phyloP scores from a whole-genome alignment of 2,888 invertebrate species.

The Bombyx huttoni region DNA sequence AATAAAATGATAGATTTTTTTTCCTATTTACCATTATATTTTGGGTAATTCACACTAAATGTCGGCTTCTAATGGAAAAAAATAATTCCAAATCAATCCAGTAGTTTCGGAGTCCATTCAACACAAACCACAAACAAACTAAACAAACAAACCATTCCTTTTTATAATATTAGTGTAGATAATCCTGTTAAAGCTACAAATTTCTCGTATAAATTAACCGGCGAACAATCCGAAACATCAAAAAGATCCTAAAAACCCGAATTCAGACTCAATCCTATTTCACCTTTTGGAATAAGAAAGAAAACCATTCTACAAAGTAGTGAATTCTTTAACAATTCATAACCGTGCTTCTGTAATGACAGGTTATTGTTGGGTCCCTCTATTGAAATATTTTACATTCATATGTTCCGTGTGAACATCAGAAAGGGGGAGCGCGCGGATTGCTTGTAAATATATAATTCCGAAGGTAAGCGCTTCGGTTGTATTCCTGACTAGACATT shows the following conservation, averaged over 20 bases:
- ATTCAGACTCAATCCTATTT: neutral
- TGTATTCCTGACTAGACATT: conserved; percentile 15
- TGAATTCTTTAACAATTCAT: neutral
- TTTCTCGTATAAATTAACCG: neutral
- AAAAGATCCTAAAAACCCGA: neutral
- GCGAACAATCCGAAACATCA: neutral
- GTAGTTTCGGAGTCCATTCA: too few relatives aligned
- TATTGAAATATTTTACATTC: conserved; percentile 19
- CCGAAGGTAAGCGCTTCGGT: conserved; percentile 8
- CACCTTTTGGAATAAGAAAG: neutral
- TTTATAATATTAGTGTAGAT: too few relatives aligned
- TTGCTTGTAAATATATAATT: conserved; percentile 38
- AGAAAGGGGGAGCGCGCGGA: conserved; percentile 15
- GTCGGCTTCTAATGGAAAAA: too few relatives aligned
- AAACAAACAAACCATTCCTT: too few relatives aligned
- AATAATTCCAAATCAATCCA: too few relatives aligned
- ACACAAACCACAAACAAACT: too few relatives aligned
- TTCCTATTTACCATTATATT: too few relatives aligned
- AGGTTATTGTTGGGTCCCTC: conserved; percentile 5
- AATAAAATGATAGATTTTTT: too few relatives aligned
- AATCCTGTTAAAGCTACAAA: too few relatives aligned
- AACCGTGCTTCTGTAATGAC: neutral
- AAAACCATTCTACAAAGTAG: neutral
- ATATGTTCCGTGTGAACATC: conserved; percentile 12
- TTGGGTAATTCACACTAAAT: too few relatives aligned